A percentile compares a stretch with the other conserved stretches of the same genome.
phyloP scores from a whole-genome alignment of 1,140 invertebrate species.

The Calycopis cecrops region DNA sequence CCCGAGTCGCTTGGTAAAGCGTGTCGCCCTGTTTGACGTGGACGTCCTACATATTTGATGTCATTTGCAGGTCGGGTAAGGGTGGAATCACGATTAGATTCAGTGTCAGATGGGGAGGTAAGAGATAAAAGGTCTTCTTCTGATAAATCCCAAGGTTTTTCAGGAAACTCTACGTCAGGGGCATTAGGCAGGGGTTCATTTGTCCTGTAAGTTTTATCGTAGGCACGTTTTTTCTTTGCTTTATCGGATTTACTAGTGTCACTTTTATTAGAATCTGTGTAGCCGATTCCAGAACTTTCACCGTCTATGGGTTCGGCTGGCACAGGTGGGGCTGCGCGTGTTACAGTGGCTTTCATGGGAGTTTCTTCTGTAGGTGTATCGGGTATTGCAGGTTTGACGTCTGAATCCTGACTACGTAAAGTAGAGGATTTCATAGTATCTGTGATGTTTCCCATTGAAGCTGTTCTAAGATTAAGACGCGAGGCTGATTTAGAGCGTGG shows the following conservation, averaged over 20 bases:
- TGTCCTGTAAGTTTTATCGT: constrained; percentile 87
- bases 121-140: constrained; percentile 78
- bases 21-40: constrained; percentile 72
- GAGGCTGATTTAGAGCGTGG: constrained; percentile 75
- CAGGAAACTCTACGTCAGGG: constrained; percentile 85
- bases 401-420: constrained; percentile 46
- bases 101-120: constrained; percentile 76
- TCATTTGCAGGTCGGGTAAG: constrained; percentile 76
- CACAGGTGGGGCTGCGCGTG: constrained; percentile 45
- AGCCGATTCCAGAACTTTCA: constrained; percentile 63
- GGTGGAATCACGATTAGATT: constrained; percentile 72
- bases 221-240: constrained; percentile 79
- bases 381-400: constrained; percentile 48
- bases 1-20: constrained; percentile 68
- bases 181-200: constrained; percentile 86
- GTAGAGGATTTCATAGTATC: constrained; percentile 68
- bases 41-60: constrained; percentile 72
- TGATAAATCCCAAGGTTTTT: constrained; percentile 85
- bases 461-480: constrained; percentile 71
- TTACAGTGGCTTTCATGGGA: constrained; percentile 33
- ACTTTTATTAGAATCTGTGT: constrained; percentile 60
- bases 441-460: constrained; percentile 71
- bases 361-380: constrained; percentile 55
- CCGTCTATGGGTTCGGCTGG: constrained; percentile 48
- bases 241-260: constrained; percentile 63